A percentile compares a stretch with the other conserved stretches of the same genome.
These are phyloP conservation scores for Mycogona germanica DNA, from an alignment of 2,888 invertebrate species.

Conservation along the genomic window DNA sequence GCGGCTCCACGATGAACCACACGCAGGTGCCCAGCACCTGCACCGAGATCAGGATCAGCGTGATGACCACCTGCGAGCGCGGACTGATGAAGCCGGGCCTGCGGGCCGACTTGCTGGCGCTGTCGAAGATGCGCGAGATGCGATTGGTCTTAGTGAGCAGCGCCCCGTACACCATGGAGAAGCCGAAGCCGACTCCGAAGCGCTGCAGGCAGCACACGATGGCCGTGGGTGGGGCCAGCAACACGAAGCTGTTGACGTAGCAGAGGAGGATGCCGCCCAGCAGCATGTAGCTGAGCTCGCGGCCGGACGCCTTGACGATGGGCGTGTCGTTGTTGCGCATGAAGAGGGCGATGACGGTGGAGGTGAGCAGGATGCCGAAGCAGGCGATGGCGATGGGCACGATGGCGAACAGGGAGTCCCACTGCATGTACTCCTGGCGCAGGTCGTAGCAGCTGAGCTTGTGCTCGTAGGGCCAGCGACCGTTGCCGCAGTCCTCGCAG, in stretches of 20 bases:
- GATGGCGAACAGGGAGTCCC: constrained; percentile 48
- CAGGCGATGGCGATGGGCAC: constrained; percentile 49
- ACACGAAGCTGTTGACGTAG: constrained; percentile 48
- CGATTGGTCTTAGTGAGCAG: constrained; percentile 53
- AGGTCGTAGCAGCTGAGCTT: constrained; percentile 49
- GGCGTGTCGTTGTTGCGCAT: constrained; percentile 52
- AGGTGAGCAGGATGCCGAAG: constrained; percentile 47
- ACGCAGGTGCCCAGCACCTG: constrained; percentile 46
- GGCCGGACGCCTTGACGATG: constrained; percentile 47
- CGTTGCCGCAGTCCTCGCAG: constrained; percentile 50
- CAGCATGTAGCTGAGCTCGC: constrained; percentile 50
- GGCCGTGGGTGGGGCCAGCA: constrained; percentile 45
- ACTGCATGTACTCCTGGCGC: constrained; percentile 46
- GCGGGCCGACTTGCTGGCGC: constrained; percentile 47
- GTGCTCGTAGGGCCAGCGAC: constrained; percentile 48
- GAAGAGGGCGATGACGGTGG: constrained; percentile 47
- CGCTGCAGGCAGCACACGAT: constrained; percentile 47
- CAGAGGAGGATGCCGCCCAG: constrained; percentile 48
- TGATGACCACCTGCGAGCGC: constrained; percentile 48
- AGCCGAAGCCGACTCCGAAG: constrained; percentile 51
- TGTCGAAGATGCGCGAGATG: constrained; percentile 48
- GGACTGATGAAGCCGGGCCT: constrained; percentile 52
- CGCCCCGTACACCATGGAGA: constrained; percentile 50
- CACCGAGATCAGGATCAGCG: constrained; percentile 43
- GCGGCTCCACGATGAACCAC: constrained; percentile 52